Percentiles rank a stretch among this genome's conserved stretches.
phyloP scores from a whole-genome alignment of 1,140 invertebrate genomes.

The Acromyrmex echinatior region DNA sequence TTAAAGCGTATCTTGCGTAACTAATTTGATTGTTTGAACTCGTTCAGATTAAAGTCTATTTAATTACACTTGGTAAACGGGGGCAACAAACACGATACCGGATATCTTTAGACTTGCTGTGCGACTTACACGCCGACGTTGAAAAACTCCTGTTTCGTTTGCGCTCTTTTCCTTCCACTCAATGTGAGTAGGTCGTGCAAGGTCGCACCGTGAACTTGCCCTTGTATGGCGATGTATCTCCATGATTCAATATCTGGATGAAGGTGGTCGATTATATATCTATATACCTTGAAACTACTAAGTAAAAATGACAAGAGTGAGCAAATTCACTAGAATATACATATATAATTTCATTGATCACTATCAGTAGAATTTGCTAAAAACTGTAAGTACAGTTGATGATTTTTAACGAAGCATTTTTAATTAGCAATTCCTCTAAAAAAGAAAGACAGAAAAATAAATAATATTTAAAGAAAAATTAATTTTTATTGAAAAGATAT shows the following conservation, averaged over 20 bases:
- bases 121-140: too few species aligned
- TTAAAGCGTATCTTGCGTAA: background rate
- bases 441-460: background rate
- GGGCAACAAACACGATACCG: background rate
- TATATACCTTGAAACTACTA: too few species aligned
- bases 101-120: background rate
- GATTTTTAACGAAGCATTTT: too few species aligned
- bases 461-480: background rate
- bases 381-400: too few species aligned
- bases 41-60: background rate
- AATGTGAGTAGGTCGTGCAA: conserved; percentile 25
- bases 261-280: too few species aligned
- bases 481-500: background rate
- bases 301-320: too few species aligned
- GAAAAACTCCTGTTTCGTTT: background rate
- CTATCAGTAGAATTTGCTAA: too few species aligned
- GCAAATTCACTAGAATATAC: too few species aligned
- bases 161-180: background rate
- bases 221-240: background rate
- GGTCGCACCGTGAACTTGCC: conserved; percentile 34
- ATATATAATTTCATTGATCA: too few species aligned
- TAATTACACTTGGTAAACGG: background rate
- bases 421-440: too few species aligned
- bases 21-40: background rate
- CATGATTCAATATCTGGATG: background rate